These are phyloP conservation scores for Psephotus haematonotus DNA, from an alignment of 2,113 vertebrate genomes.

Conservation along the genomic window DNA sequence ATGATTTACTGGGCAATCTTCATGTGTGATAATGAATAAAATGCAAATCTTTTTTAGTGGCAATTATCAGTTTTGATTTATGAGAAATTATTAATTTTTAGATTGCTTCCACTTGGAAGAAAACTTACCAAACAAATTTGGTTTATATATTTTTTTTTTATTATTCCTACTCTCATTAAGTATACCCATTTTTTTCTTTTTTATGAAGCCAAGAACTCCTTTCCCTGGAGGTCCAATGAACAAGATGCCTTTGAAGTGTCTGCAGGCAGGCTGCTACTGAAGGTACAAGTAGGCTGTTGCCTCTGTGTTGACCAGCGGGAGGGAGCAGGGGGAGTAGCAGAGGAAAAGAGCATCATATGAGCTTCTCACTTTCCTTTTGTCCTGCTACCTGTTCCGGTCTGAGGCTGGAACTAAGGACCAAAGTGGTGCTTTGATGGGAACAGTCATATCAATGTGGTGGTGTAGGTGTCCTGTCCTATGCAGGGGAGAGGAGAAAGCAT, in stretches of 20 bases:
- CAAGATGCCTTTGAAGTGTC: neutral
- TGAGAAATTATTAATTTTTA: constrained; percentile 28
- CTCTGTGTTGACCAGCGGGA: rapidly evolving
- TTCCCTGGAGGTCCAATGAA: neutral
- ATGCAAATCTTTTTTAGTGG: constrained; percentile 29
- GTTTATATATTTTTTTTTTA: neutral
- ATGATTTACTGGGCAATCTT: constrained; percentile 49
- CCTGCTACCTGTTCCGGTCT: neutral
- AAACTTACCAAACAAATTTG: neutral
- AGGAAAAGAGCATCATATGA: rapidly evolving
- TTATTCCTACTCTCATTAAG: neutral
- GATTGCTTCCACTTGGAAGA: constrained; percentile 3
- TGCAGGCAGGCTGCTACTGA: neutral
- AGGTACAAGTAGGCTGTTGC: neutral
- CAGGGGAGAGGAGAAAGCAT: rapidly evolving
- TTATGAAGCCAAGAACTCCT: neutral
- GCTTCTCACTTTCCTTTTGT: rapidly evolving
- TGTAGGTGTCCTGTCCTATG: neutral
- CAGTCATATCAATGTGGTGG: neutral
- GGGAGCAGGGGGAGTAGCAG: neutral
- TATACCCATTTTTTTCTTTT: neutral
- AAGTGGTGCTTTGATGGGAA: neutral
- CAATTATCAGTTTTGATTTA: constrained; percentile 42
- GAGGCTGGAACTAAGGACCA: neutral
- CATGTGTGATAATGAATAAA: constrained; percentile 53